Evolutionary conservation across 2,113 vertebrate genomes (phyloP), one percentile per base, ranked within the genome.

Genomic region (Heptranchias perlo): DNA sequence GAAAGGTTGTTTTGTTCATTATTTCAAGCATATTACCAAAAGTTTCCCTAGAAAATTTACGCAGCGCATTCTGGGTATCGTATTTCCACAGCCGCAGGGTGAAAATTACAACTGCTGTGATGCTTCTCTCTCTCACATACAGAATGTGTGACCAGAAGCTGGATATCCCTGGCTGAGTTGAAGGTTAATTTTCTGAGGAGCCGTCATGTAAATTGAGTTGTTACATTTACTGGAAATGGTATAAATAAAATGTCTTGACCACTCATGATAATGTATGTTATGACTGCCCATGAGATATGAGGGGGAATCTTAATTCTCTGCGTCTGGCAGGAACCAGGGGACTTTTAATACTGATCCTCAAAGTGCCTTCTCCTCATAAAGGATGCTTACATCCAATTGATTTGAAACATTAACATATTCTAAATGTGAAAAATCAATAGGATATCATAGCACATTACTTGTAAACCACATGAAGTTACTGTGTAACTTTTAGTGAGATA

Each of bases 361-460:
- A 87, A 54, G 3, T 35, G 35, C 35, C 11, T n/a, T 89, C 4
- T 31, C n/a, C 44, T 52, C 25, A 23, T 4, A 61, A 62, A n/a
- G 52, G 58, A 92, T 62, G 35, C 2, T 92, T 4, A 13, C 28
- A 92, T 92, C 54, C 54, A 58, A 35, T 35, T 58, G 87, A 91
- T 91, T 58, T 58, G 87, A 91, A 54, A 91, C 21, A 47, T 84
- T 84, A 11, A 84, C 18, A 84, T 84, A 47, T 44, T 25, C 82
- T 0, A 86, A 23, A 23, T 6, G 5, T 86, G 82, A 86, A 31
- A 49, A 87, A 49, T 86, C 3, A 86, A 0, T 47, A 86, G 39
- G n/a, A n/a, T n/a, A n/a, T n/a, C n/a, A 86, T 87, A 49, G 28
- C 84, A 49, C 44, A 87, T 86, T 86, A 86, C 82, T 73, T 73